Base-by-base conservation (phyloP, 2,888 invertebrate species). In the Diaprepes abbreviatus region DNA sequence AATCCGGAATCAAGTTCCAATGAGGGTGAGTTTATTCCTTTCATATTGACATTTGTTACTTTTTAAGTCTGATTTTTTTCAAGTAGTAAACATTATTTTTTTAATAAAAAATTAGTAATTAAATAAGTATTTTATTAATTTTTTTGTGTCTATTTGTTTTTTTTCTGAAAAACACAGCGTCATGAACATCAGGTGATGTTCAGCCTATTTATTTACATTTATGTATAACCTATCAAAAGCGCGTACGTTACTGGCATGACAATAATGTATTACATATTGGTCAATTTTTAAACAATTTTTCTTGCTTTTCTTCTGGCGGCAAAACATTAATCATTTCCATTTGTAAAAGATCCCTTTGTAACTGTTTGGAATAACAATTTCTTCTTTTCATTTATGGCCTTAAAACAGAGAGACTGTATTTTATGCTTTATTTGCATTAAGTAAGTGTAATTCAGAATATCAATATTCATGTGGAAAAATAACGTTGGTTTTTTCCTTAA, bases 1-100 rank as follows among this genome's bases (percentile, higher is more conserved):
- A 78, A 76, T 72, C 76, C 77, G 58, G 79, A 79, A 71, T 75
- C 76, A 73, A 76, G 75, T 74, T 71, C 69, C 74, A 75, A 77
- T 73, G 71, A 76, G 77, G 80, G 81, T 81, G 77, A 75, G 80
- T 77, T 74, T 24, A 19, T 35, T 55, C 45, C 55, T 9, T 9
- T 57, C 55, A 50, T 50, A 50, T 36, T 48, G 57, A 48, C 57
- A 21, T 57, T 52, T 31, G 57, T 59, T 9, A 33, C 24, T 45
- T 59, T 33, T n/a, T 28, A 58, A 31, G 40, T 24, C 36, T 40
- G 3, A 28, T 59, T 28, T 45, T 40, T 59, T 59, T 21, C 1
- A 9, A 24, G 19, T 9, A 24, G 5, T 24, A 5, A 5, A 5
- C 24, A 3, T 55, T 36, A 21, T 55, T 2, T 16, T n/a, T 3